Evolutionary conservation across 2,888 invertebrate species (phyloP).

Genomic region (Barypeithes pellucidus): DNA sequence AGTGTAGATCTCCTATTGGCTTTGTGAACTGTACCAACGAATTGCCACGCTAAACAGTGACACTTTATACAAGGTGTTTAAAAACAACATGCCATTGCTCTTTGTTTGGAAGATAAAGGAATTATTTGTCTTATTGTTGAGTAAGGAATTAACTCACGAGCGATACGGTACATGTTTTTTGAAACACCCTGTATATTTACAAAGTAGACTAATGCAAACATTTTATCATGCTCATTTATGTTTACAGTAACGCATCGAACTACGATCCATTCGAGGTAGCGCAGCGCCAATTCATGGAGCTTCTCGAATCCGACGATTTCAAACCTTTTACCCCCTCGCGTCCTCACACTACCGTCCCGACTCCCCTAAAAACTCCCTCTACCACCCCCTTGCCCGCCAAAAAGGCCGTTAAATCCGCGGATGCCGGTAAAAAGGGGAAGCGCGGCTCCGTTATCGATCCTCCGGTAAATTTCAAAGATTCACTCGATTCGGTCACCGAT

Average conservation of each 20-base stretch:
- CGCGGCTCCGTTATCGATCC: slow-evolving; percentile 70
- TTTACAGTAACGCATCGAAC: slow-evolving; percentile 66
- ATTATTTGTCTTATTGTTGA: too few species aligned
- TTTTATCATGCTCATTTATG: background rate
- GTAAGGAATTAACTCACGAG: too few species aligned
- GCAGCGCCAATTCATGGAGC: slow-evolving; percentile 86
- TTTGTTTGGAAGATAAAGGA: too few species aligned
- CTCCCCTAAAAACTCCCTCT: slow-evolving; percentile 47
- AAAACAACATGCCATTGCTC: too few species aligned
- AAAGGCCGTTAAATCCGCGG: slow-evolving; percentile 53
- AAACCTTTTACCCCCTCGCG: slow-evolving; percentile 66
- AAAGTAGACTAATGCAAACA: too few species aligned
- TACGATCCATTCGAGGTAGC: slow-evolving; percentile 88
- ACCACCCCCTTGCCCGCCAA: slow-evolving; percentile 49
- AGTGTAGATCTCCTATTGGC: too few species aligned
- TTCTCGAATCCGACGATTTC: slow-evolving; percentile 80
- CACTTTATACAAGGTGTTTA: too few species aligned
- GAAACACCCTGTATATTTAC: too few species aligned
- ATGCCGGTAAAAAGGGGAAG: slow-evolving; percentile 56
- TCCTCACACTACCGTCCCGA: slow-evolving; percentile 68
- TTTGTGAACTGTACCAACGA: too few species aligned
- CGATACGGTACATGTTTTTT: too few species aligned
- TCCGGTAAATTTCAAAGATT: slow-evolving; percentile 69
- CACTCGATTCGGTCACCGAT: slow-evolving; percentile 58
- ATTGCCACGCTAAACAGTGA: too few species aligned